phyloP scores from a whole-genome alignment of 2,797 vertebrate species.

The Peromyscus melanophrys region DNA sequence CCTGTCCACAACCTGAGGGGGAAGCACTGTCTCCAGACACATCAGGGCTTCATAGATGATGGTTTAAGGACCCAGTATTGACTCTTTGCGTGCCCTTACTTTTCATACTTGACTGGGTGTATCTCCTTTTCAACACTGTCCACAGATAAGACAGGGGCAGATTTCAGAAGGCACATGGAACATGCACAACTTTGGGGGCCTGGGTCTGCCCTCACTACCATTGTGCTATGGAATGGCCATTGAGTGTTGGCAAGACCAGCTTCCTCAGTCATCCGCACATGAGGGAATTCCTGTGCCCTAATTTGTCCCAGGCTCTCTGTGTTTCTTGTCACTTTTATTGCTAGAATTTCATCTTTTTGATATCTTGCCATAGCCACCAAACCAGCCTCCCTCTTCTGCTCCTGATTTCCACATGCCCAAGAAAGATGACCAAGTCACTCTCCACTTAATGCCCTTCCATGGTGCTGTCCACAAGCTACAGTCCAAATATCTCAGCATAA shows the following conservation, averaged over 20 bases:
- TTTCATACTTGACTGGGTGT: background rate
- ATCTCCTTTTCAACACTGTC: background rate
- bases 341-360: constrained; percentile 1
- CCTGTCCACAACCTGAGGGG: background rate
- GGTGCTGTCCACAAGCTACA: background rate
- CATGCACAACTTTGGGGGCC: background rate
- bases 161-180: background rate
- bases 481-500: background rate
- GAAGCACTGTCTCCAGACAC: background rate
- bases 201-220: background rate
- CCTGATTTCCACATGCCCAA: background rate
- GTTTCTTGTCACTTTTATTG: background rate
- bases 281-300: background rate
- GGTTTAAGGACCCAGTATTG: accelerated
- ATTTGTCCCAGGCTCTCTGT: background rate
- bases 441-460: background rate
- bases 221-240: background rate
- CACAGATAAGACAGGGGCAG: background rate
- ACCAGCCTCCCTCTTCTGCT: background rate
- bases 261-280: background rate
- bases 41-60: background rate
- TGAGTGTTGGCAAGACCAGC: background rate
- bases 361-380: background rate
- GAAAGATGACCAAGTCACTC: background rate
- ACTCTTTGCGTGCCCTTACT: background rate